A percentile compares a stretch with the other conserved stretches of the same genome.
phyloP scores from a whole-genome alignment of 2,113 vertebrate species.

The Indri indri region DNA sequence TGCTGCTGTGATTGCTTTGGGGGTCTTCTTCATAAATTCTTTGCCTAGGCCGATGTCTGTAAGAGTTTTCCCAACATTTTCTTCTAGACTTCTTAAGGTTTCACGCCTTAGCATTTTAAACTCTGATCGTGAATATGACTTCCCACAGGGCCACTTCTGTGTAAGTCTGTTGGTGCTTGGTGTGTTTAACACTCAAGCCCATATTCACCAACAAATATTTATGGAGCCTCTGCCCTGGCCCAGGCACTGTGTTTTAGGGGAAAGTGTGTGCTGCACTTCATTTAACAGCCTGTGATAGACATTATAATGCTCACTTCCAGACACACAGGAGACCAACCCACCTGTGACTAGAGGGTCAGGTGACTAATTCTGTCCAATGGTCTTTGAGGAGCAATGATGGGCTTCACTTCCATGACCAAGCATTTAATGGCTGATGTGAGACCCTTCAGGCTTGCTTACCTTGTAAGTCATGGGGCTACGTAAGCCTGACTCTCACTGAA shows the following conservation, averaged over 20 bases:
- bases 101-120: background rate
- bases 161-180: background rate
- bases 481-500: background rate
- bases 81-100: too few species aligned
- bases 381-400: background rate
- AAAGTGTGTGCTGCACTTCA: background rate
- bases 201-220: background rate
- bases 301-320: background rate
- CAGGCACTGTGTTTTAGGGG: background rate
- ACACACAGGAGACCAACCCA: background rate
- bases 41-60: too few species aligned
- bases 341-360: background rate
- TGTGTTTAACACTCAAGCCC: background rate
- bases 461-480: background rate
- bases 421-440: background rate
- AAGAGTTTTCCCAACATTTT: too few species aligned
- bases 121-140: background rate
- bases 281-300: background rate
- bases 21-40: too few species aligned
- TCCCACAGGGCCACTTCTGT: background rate
- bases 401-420: background rate
- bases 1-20: too few species aligned
- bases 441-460: background rate
- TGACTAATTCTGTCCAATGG: background rate
- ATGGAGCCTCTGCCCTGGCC: background rate